Base-by-base conservation (phyloP, 1,140 invertebrate species). In the Caligus rogercresseyi region DNA sequence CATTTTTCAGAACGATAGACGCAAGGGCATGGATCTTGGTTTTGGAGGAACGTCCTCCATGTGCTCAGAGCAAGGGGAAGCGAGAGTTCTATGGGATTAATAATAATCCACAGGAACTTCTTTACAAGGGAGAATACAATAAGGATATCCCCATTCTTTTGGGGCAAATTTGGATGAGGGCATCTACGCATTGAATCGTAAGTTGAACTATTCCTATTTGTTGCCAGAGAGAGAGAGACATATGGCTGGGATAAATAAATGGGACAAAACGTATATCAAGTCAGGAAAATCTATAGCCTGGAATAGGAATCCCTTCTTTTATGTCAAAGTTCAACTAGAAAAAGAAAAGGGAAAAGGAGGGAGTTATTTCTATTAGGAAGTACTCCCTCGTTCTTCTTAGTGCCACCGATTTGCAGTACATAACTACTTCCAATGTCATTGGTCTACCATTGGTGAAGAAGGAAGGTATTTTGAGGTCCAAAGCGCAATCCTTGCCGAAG, bases 61-160 rank as follows among this genome's bases (percentile, higher is more conserved):
- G 60, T 53, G 31, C 60, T 3, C 60, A 58, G 24, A 26, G 54
- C 13, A 55, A 31, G 7, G 52, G 52, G 0, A 54, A 61, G 7
- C 20, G 62, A 11, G 52, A 63, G 20, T 65, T 65, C 26, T 67
- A 67, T 18, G 60, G 26, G 14, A 24, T 55, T 15, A 58, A 52
- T 16, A 52, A 61, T 24, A 56, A 66, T 61, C 65, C 65, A 0
- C 56, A 58, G 3, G 15, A 25, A 1, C 26, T 66, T 1, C 58
- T 66, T 43, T n/a, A 20, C 4, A 52, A 20, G 24, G 60, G 60
- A 23, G 24, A 62, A 21, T 62, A 62, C 24, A 53, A 52, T n/a
- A 52, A 7, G 7, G n/a, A 62, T n/a, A 2, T 62, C 1, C 60
- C 60, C 23, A 52, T 62, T 21, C n/a, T 62, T 62, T 62, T 54